Conservation (phyloP, 1,140 invertebrate genomes). For the Sarcophaga bullata region DNA sequence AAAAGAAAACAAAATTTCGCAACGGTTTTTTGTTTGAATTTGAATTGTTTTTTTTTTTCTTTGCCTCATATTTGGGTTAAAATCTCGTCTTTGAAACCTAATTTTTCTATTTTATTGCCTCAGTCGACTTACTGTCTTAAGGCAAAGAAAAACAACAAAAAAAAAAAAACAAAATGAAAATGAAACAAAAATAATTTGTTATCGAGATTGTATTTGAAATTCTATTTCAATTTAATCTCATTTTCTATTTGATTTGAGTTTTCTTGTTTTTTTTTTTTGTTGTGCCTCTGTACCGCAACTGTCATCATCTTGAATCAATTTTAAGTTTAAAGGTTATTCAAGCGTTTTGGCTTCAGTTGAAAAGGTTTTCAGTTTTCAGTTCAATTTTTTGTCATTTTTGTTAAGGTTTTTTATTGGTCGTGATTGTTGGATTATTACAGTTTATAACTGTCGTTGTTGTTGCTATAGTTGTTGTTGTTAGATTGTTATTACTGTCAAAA, state of each 20-base stretch:
- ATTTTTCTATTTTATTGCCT: not conserved
- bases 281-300: not conserved
- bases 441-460: not conserved
- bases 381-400: constrained; percentile 12
- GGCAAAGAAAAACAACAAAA: not conserved
- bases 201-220: constrained; percentile 14
- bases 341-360: not conserved
- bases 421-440: not conserved
- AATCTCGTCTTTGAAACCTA: not conserved
- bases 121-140: not conserved
- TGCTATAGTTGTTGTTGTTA: not conserved
- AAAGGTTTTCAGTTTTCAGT: not conserved
- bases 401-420: not conserved
- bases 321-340: constrained; percentile 37
- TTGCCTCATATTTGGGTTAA: not conserved
- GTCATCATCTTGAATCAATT: constrained; percentile 33
- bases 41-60: not conserved
- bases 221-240: not conserved
- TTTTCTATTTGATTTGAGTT: not conserved
- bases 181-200: constrained; percentile 1
- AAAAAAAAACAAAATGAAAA: too few species aligned
- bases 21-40: not conserved
- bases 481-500: not conserved
- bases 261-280: not conserved
- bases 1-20: constrained; percentile 23